phyloP scores from a whole-genome alignment of 2,888 invertebrate genomes.

The Lepidochitona cinerea region DNA sequence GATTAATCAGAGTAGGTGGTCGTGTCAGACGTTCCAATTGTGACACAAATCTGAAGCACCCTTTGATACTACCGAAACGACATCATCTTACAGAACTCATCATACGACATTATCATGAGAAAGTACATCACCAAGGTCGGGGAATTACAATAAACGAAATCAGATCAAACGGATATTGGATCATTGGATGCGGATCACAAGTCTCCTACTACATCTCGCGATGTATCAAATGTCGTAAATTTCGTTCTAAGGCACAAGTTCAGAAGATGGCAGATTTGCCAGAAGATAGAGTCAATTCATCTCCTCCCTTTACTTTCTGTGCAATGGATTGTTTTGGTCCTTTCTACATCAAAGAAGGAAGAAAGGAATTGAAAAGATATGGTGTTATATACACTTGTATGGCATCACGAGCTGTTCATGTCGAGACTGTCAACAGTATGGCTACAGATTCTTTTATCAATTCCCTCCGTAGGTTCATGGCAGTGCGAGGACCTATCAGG shows the following conservation, averaged over 20 bases:
- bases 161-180: slow-evolving; percentile 51
- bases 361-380: slow-evolving; percentile 54
- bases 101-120: slow-evolving; percentile 32
- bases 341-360: slow-evolving; percentile 42
- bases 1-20: slow-evolving; percentile 27
- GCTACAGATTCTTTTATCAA: slow-evolving; percentile 39
- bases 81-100: slow-evolving; percentile 21
- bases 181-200: slow-evolving; percentile 41
- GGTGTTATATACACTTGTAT: slow-evolving; percentile 60
- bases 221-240: slow-evolving; percentile 55
- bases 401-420: slow-evolving; percentile 52
- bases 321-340: slow-evolving; percentile 67
- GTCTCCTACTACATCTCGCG: slow-evolving; percentile 36
- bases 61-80: slow-evolving; percentile 22
- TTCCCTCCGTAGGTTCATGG: slow-evolving; percentile 29
- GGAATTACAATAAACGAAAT: slow-evolving; percentile 36
- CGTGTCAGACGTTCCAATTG: slow-evolving; percentile 11
- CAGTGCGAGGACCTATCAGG: slow-evolving; percentile 32
- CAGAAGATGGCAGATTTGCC: slow-evolving; percentile 65
- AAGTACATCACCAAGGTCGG: slow-evolving; percentile 30
- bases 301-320: slow-evolving; percentile 51
- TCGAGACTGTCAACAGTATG: slow-evolving; percentile 40
- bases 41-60: slow-evolving; percentile 17
- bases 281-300: slow-evolving; percentile 43
- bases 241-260: slow-evolving; percentile 31